Conservation (phyloP, 1,140 invertebrate genomes). For the Idris sp. region DNA sequence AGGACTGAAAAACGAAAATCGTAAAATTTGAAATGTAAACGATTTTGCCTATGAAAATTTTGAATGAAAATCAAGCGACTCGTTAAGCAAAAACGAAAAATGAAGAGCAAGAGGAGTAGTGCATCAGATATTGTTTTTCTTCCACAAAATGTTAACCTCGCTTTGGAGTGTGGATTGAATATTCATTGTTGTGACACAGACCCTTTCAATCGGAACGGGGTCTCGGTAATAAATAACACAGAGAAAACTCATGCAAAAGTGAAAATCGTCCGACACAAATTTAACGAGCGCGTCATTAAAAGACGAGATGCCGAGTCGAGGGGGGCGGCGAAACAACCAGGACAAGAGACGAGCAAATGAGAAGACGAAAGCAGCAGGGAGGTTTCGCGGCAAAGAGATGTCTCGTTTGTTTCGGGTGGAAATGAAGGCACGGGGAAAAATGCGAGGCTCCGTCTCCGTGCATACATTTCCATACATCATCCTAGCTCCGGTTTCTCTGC, state of each 20-base stretch:
- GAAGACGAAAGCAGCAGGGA: too few relatives aligned
- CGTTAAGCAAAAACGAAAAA: slow-evolving; percentile 43
- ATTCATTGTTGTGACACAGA: slow-evolving; percentile 49
- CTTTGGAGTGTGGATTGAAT: slow-evolving; percentile 45
- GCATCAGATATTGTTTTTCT: slow-evolving; percentile 41
- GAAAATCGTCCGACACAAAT: slow-evolving; percentile 70
- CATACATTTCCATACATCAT: slow-evolving; percentile 79
- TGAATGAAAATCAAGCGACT: slow-evolving; percentile 7
- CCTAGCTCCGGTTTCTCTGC: slow-evolving; percentile 65
- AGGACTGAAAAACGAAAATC: too few relatives aligned
- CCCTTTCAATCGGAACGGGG: slow-evolving; percentile 56
- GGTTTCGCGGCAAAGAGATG: slow-evolving; percentile 24
- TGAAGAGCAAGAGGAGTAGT: slow-evolving; percentile 41
- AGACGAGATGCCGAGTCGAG: slow-evolving; percentile 37
- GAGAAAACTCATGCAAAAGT: slow-evolving; percentile 49
- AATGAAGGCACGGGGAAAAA: slow-evolving; percentile 77
- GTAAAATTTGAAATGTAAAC: too few relatives aligned
- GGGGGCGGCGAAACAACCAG: slow-evolving; percentile 41
- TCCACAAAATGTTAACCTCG: slow-evolving; percentile 45
- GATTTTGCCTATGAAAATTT: too few relatives aligned
- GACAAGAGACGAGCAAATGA: slow-evolving; percentile 1
- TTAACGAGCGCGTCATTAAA: slow-evolving; percentile 76
- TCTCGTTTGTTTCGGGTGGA: slow-evolving; percentile 65
- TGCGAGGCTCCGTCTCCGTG: slow-evolving; percentile 74
- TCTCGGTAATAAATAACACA: slow-evolving; percentile 56